Percentiles rank a stretch among this genome's conserved stretches.
Conservation (phyloP, 1,140 invertebrate species). For the Drosophila quadrilineata region DNA sequence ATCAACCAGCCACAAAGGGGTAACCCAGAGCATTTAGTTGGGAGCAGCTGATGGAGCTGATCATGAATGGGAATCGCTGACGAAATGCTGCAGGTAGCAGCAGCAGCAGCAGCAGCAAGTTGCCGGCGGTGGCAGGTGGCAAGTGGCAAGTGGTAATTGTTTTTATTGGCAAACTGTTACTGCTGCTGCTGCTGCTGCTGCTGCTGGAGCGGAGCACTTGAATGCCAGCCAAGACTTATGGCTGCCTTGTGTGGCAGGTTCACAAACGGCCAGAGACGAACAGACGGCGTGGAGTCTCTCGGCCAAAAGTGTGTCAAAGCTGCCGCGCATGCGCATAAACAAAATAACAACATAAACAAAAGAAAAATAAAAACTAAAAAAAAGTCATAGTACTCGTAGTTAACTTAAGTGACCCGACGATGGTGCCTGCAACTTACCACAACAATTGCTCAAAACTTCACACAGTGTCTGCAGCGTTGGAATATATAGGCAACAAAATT, state of each 20-base stretch:
- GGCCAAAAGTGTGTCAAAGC: slow-evolving; percentile 65
- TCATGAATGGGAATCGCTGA: slow-evolving; percentile 55
- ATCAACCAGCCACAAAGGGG: no score
- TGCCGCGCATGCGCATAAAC: slow-evolving; percentile 64
- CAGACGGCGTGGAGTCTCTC: neutral
- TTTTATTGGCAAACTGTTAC: slow-evolving; percentile 73
- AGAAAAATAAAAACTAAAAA: slow-evolving; percentile 7
- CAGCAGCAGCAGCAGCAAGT: neutral
- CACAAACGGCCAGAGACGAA: slow-evolving; percentile 1
- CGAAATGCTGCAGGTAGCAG: slow-evolving; percentile 56
- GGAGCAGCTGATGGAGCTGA: slow-evolving; percentile 28
- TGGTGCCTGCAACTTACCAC: slow-evolving; percentile 62
- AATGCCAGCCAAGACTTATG: slow-evolving; percentile 34
- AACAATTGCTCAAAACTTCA: slow-evolving; percentile 38
- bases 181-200: no score
- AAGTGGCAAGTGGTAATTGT: slow-evolving; percentile 66
- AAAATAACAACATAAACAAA: slow-evolving; percentile 30
- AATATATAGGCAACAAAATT: slow-evolving; percentile 18
- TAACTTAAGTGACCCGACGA: slow-evolving; percentile 21
- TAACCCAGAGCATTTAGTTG: neutral
- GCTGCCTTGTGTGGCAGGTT: slow-evolving; percentile 37
- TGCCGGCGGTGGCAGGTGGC: neutral
- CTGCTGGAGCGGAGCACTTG: slow-evolving; percentile 38
- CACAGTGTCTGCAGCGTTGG: slow-evolving; percentile 33
- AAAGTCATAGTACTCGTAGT: slow-evolving; percentile 1